Conservation (phyloP, 2,797 vertebrate species). For the Falco concolor region DNA sequence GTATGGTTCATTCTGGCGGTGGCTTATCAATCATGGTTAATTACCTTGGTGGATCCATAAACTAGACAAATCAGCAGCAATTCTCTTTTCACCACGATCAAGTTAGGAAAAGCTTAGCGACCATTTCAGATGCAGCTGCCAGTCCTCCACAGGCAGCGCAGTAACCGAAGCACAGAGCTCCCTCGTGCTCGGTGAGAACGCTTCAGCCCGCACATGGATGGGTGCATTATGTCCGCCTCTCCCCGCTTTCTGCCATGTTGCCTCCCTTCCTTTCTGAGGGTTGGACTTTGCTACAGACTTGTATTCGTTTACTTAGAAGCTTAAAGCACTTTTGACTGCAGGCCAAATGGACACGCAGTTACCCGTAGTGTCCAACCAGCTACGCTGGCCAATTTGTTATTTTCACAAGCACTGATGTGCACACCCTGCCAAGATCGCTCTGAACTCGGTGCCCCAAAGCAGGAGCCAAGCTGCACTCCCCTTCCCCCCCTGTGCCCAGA, state of each 20-base stretch:
- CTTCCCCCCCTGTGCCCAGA: background rate
- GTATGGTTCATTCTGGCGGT: background rate
- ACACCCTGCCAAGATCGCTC: background rate
- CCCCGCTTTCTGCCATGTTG: fast-evolving
- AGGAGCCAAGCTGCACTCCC: background rate
- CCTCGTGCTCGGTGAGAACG: fast-evolving
- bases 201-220: fast-evolving
- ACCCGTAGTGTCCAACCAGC: fast-evolving
- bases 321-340: background rate
- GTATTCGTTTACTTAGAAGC: background rate
- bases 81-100: background rate
- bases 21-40: background rate
- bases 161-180: fast-evolving
- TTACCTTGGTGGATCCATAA: background rate
- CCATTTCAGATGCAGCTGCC: background rate
- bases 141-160: background rate
- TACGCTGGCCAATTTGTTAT: fast-evolving
- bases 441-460: background rate
- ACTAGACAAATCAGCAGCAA: background rate
- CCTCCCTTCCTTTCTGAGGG: background rate
- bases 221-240: fast-evolving
- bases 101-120: background rate
- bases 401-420: background rate
- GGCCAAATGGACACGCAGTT: fast-evolving
- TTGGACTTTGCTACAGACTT: too few species aligned